Percentiles rank a stretch among this genome's conserved stretches.
phyloP scores from a whole-genome alignment of 2,888 invertebrate genomes.

The Sphaerophoria taeniata region DNA sequence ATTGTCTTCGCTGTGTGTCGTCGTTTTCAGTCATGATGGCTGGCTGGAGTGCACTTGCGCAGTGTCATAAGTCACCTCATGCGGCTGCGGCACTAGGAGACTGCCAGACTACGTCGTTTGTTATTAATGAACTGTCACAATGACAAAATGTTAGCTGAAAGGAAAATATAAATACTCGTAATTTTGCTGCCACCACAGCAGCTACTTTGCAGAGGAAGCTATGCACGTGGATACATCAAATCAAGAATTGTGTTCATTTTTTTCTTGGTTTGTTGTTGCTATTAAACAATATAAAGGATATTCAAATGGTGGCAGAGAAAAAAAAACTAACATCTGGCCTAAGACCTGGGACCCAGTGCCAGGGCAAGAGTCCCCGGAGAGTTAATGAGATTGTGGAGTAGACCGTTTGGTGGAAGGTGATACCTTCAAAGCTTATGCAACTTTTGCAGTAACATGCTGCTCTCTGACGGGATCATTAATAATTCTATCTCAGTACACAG shows the following conservation, averaged over 20 bases:
- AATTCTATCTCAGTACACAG: no score
- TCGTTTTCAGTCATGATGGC: background rate
- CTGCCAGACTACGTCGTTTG: constrained; percentile 32
- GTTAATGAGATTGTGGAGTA: constrained; percentile 28
- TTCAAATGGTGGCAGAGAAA: constrained; percentile 46
- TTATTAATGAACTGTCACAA: constrained; percentile 73
- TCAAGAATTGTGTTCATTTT: constrained; percentile 63
- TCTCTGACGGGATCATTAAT: constrained; percentile 69
- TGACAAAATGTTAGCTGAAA: constrained; percentile 71
- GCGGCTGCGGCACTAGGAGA: constrained; percentile 29
- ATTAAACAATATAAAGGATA: constrained; percentile 30
- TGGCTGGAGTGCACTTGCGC: constrained; percentile 50
- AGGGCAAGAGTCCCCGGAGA: constrained; percentile 31
- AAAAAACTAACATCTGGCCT: constrained; percentile 22
- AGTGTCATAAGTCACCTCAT: constrained; percentile 70
- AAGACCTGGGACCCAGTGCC: background rate
- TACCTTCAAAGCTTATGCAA: constrained; percentile 62
- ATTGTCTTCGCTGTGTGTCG: constrained; percentile 16
- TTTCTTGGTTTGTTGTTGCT: background rate
- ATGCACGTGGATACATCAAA: constrained; percentile 65
- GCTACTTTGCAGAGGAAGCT: constrained; percentile 46
- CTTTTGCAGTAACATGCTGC: constrained; percentile 57
- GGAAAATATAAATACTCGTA: constrained; percentile 55
- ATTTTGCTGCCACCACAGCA: constrained; percentile 53
- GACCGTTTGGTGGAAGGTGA: constrained; percentile 57